These are phyloP conservation scores for Scaptomyza pallida DNA, from an alignment of 1,140 invertebrate genomes.

Conservation along the genomic window DNA sequence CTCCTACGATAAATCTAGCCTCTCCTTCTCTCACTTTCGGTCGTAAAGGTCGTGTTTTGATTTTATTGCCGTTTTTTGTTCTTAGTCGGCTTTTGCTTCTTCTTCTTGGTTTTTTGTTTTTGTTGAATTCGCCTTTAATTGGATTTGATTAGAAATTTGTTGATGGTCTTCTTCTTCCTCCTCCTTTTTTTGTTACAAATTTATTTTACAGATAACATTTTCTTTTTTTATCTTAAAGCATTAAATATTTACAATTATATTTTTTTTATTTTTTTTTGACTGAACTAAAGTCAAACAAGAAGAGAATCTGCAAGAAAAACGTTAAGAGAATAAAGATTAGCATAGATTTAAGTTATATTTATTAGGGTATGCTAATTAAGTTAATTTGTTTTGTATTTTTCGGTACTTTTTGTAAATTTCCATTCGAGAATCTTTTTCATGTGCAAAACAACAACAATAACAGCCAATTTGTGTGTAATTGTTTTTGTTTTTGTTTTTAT, in stretches of 20 bases:
- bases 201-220: conserved; percentile 45
- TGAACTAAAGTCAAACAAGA: conserved; percentile 63
- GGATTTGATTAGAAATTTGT: conserved; percentile 46
- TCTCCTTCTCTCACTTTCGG: conserved; percentile 15
- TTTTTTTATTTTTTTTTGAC: too few species aligned
- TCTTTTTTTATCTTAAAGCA: too few species aligned
- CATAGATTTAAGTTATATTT: conserved; percentile 3
- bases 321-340: conserved; percentile 1
- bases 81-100: not conserved
- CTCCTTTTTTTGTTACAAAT: conserved; percentile 37
- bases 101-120: conserved; percentile 1
- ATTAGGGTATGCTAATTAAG: not conserved
- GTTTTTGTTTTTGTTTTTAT: conserved; percentile 20
- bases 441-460: conserved; percentile 22
- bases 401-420: conserved; percentile 40
- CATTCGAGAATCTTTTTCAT: conserved; percentile 35
- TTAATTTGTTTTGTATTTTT: conserved; percentile 7
- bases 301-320: conserved; percentile 70
- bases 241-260: conserved; percentile 62
- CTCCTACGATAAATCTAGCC: too few species aligned
- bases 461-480: conserved; percentile 27
- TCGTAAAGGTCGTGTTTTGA: conserved; percentile 19
- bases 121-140: conserved; percentile 39
- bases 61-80: conserved; percentile 16
- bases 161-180: conserved; percentile 7